Evolutionary conservation across 1,140 invertebrate genomes (phyloP).

Genomic region (Euschistus heros): DNA sequence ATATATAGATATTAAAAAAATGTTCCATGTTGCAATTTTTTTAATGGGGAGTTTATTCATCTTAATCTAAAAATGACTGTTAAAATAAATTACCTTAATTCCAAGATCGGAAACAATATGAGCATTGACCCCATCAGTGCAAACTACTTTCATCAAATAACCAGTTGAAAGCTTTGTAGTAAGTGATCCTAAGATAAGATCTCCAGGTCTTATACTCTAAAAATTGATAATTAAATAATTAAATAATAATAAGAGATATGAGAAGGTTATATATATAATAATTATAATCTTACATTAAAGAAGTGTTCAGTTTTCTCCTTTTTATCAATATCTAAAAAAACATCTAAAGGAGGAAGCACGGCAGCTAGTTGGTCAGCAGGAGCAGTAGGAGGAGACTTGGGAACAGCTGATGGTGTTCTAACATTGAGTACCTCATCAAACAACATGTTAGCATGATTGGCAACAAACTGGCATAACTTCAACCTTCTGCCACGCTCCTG

Average conservation of each 20-base stretch:
- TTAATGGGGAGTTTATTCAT: no score
- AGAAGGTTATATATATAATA: not conserved
- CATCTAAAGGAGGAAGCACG: constrained; percentile 74
- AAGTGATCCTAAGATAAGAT: constrained; percentile 72
- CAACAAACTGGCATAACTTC: constrained; percentile 71
- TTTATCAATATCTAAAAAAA: constrained; percentile 61
- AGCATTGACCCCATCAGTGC: constrained; percentile 61
- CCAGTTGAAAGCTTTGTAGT: constrained; percentile 57
- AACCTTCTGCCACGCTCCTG: constrained; percentile 70
- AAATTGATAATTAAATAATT: constrained; percentile 30
- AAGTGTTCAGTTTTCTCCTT: constrained; percentile 60
- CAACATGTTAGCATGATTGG: constrained; percentile 58
- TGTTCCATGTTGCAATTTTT: no score
- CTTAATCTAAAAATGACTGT: no score
- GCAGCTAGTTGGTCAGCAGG: constrained; percentile 58
- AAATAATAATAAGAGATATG: not conserved
- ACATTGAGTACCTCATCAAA: constrained; percentile 41
- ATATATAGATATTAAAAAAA: no score
- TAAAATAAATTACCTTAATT: constrained; percentile 50
- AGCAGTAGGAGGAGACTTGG: not conserved
- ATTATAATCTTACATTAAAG: constrained; percentile 54
- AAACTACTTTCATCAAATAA: constrained; percentile 70
- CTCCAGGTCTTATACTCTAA: constrained; percentile 66
- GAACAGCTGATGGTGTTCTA: constrained; percentile 25
- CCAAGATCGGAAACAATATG: constrained; percentile 72